Evolutionary conservation across 2,797 vertebrate genomes (phyloP).

Genomic region (Pseudochirops cupreus): DNA sequence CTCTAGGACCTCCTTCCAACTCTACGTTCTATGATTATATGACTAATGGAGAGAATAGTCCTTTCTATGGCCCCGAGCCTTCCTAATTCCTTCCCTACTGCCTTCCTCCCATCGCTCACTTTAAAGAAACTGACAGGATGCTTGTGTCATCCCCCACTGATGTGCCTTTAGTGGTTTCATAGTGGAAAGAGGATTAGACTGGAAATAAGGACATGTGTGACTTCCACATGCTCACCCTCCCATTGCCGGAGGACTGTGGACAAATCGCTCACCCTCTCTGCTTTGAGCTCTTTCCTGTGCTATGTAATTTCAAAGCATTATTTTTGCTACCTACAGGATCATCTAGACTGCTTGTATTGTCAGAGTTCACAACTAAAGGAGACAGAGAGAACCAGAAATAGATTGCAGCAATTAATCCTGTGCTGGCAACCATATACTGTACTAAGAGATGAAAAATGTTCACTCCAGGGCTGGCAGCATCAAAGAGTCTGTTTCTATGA

Average conservation of each 20-base stretch:
- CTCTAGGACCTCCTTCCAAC: neutral
- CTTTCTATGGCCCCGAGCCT: neutral
- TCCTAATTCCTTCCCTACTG: neutral
- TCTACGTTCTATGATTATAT: neutral
- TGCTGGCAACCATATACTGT: neutral
- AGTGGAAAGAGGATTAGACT: neutral
- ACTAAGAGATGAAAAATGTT: conserved; percentile 4
- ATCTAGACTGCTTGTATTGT: neutral
- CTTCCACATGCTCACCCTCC: neutral
- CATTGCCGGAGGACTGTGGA: neutral
- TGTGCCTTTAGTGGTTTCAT: neutral
- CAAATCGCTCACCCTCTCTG: neutral
- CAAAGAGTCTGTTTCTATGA: neutral
- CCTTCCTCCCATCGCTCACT: neutral
- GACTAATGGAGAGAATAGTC: neutral
- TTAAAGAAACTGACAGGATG: neutral
- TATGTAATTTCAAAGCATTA: neutral
- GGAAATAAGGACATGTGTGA: neutral
- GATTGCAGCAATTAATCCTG: conserved; percentile 1
- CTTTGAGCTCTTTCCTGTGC: neutral
- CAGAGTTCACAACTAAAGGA: neutral
- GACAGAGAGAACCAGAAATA: neutral
- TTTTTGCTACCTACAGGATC: neutral
- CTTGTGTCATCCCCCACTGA: neutral
- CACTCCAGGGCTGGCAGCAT: neutral